Base-by-base conservation (phyloP, 2,113 vertebrate species). In the Neogale vison region DNA sequence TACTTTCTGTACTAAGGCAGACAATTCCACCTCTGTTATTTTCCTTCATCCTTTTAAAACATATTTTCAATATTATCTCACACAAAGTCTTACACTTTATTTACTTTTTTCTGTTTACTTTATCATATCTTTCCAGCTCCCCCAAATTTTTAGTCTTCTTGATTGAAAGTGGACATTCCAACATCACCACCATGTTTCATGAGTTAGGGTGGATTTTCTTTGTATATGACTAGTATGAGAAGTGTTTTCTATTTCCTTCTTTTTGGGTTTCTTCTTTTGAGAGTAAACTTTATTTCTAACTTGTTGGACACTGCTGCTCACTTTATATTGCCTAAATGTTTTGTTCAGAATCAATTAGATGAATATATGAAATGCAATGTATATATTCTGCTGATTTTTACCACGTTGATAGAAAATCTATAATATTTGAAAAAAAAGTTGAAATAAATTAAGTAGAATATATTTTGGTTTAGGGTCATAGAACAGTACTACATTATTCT, bases 341-440 rank as follows among this genome's bases (percentile, higher is more conserved):
- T 71, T 95, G 13, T 83, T 80, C 50, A 52, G 17, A 83, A 59
- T 93, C 20, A 74, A 26, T 52, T 90, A 91, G 31, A 63, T 76
- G 11, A 84, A 10, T 59, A 52, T 71, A 17, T 92, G 21, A 95
- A 95, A 88, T 86, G 52, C 57, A 65, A 6, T 86, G 15, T 84
- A 10, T 79, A 29, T 26, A 29, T 94, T 72, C 5, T 93, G 26
- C 29, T 96, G n/a, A 76, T 93, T 89, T 67, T 72, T 24, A 47
- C 36, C 50, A 55, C 14, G 12, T 57, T 95, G 90, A 36, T 88
- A 12, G 18, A 93, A 76, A 50, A 71, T 20, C 36, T 96, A 6
- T 76, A 63, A 42, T 85, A 90, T 92, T 21, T 92, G 52, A 88
- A 74, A 82, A 80, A 17, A 93, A 96, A 93, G 3, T 31, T 96